These are phyloP conservation scores for Listronotus bonariensis DNA, from an alignment of 1,140 invertebrate genomes.

Conservation along the genomic window DNA sequence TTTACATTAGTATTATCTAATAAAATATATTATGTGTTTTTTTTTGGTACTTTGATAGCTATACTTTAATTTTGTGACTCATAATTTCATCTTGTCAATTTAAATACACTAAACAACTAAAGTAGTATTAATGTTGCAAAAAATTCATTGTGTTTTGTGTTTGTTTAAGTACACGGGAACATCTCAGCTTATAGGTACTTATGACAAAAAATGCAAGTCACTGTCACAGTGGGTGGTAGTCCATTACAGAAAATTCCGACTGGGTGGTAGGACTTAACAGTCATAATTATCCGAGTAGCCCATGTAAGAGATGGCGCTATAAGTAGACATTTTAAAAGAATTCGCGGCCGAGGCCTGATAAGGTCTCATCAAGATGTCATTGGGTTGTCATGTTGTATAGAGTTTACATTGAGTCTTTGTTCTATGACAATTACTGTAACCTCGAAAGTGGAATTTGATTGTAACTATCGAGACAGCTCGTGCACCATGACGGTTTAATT, in stretches of 20 bases:
- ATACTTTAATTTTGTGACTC: too few relatives aligned
- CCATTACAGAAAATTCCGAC: constrained; percentile 9
- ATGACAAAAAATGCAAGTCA: constrained; percentile 13
- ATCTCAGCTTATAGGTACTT: constrained; percentile 1
- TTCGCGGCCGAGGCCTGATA: constrained; percentile 16
- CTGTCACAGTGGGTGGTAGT: constrained; percentile 18
- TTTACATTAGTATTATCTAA: too few relatives aligned
- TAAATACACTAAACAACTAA: too few relatives aligned
- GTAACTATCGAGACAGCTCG: too few relatives aligned
- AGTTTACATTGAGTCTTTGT: constrained; percentile 14
- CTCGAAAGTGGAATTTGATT: too few relatives aligned
- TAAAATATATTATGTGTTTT: too few relatives aligned
- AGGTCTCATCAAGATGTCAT: constrained; percentile 25
- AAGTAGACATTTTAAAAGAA: constrained; percentile 14
- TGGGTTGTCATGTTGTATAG: not conserved
- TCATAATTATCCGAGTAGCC: constrained; percentile 20
- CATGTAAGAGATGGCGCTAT: constrained; percentile 26
- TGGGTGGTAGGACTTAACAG: constrained; percentile 24
- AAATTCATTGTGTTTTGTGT: not conserved
- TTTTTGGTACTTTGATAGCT: too few relatives aligned
- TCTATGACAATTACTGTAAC: not conserved
- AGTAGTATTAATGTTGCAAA: not conserved
- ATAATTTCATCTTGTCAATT: too few relatives aligned
- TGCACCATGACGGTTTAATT: too few relatives aligned
- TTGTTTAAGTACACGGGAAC: constrained; percentile 1